Evolutionary conservation across 2,888 invertebrate genomes (phyloP).

Genomic region (Philopedon plagiatum): DNA sequence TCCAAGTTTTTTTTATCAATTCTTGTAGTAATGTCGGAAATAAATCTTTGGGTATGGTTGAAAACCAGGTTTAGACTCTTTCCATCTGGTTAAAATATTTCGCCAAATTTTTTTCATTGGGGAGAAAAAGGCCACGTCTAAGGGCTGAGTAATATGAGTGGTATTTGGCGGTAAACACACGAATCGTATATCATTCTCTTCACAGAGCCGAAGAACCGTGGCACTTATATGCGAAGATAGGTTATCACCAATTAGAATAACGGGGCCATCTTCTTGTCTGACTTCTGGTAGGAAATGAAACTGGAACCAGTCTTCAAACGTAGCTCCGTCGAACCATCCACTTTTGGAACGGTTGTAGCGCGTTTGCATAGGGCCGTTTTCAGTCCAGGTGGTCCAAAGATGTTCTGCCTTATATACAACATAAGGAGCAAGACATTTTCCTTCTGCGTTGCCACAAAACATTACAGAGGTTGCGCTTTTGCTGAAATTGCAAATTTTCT

Average conservation of each 20-base stretch:
- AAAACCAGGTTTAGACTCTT: slow-evolving; percentile 32
- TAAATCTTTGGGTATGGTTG: slow-evolving; percentile 53
- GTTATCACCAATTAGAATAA: slow-evolving; percentile 53
- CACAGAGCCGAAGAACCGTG: slow-evolving; percentile 57
- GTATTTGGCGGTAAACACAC: slow-evolving; percentile 60
- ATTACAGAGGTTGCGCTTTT: slow-evolving; percentile 1
- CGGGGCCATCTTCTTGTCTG: slow-evolving; percentile 54
- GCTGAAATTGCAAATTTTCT: not conserved
- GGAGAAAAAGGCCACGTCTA: slow-evolving; percentile 52
- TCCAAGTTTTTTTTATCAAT: slow-evolving; percentile 41
- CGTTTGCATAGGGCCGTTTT: slow-evolving; percentile 61
- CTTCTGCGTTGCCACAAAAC: slow-evolving; percentile 53
- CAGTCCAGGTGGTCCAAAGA: slow-evolving; percentile 62
- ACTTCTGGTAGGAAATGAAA: slow-evolving; percentile 52
- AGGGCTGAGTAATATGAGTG: slow-evolving; percentile 58
- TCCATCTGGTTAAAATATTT: slow-evolving; percentile 38
- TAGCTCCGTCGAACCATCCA: slow-evolving; percentile 56
- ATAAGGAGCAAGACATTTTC: slow-evolving; percentile 53
- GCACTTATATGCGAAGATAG: slow-evolving; percentile 54
- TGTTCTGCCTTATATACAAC: slow-evolving; percentile 57
- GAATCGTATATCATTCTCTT: slow-evolving; percentile 61
- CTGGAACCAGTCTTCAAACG: slow-evolving; percentile 55
- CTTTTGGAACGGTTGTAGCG: slow-evolving; percentile 61
- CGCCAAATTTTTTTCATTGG: slow-evolving; percentile 17
- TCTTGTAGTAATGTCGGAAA: slow-evolving; percentile 51